These are phyloP conservation scores for Macquaria australasica DNA, from an alignment of 2,113 vertebrate genomes.

Conservation along the genomic window DNA sequence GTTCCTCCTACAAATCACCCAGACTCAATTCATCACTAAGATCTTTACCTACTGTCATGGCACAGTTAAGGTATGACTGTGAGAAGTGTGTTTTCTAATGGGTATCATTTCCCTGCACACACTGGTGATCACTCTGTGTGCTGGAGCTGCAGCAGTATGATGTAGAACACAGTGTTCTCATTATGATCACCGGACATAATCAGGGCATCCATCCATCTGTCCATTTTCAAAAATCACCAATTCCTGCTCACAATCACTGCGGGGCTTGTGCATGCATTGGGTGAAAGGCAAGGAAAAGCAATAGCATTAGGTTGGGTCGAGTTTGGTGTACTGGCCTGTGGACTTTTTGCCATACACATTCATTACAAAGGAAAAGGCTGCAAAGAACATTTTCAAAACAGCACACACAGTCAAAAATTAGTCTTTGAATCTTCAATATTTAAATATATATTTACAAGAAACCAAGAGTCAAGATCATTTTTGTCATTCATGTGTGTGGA, in stretches of 20 bases:
- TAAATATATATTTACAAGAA: conserved; percentile 16
- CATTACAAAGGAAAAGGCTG: background rate
- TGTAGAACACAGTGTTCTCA: conserved; percentile 35
- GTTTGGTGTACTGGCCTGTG: background rate
- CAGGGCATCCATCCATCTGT: background rate
- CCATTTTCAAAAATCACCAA: background rate
- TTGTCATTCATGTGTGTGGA: conserved; percentile 4
- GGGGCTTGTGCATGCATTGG: background rate
- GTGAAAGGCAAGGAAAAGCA: background rate
- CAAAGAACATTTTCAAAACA: conserved; percentile 7
- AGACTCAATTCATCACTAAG: background rate
- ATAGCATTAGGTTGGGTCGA: background rate
- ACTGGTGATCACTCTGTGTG: conserved; percentile 1
- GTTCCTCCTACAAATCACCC: conserved; percentile 4
- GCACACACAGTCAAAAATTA: background rate
- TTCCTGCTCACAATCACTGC: background rate
- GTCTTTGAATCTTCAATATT: background rate
- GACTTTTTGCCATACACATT: background rate
- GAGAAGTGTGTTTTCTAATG: background rate
- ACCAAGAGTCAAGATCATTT: background rate
- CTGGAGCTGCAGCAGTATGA: conserved; percentile 1
- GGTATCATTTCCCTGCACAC: conserved; percentile 10
- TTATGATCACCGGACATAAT: conserved; percentile 19
- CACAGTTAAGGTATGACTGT: conserved; percentile 9
- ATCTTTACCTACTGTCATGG: background rate